Percentiles rank a stretch among this genome's conserved stretches.
Evolutionary conservation across 2,113 vertebrate genomes (phyloP).

Genomic region (Seriola dumerili): DNA sequence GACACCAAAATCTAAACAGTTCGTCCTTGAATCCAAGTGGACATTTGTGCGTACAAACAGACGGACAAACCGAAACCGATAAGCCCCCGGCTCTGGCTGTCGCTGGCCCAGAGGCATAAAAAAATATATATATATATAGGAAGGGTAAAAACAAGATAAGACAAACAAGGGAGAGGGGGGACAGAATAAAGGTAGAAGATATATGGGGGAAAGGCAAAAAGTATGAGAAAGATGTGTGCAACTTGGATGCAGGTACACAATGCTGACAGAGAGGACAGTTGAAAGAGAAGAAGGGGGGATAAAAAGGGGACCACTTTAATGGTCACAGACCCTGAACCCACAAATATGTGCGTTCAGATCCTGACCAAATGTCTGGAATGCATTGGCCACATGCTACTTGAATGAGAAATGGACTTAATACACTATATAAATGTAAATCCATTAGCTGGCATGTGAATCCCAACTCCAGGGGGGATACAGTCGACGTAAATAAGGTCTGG

Average conservation of each 20-base stretch:
- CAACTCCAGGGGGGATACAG: slow-evolving; percentile 12
- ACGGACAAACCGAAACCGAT: no score
- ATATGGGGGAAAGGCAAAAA: background rate
- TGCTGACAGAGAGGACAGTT: background rate
- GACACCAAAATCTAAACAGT: no score
- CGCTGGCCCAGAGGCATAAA: no score
- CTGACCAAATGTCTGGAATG: slow-evolving; percentile 14
- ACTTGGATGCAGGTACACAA: background rate
- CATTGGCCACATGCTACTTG: slow-evolving; percentile 4
- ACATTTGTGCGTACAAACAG: no score
- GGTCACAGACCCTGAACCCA: background rate
- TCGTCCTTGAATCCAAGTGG: no score
- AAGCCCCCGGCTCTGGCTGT: no score
- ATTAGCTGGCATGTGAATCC: slow-evolving; percentile 22
- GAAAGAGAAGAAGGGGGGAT: background rate
- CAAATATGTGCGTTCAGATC: slow-evolving; percentile 17
- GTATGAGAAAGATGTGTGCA: background rate
- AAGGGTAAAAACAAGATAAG: background rate
- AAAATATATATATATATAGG: no score
- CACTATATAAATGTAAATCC: slow-evolving; percentile 73
- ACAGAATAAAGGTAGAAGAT: background rate
- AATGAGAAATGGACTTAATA: slow-evolving; percentile 27
- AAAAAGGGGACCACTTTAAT: background rate
- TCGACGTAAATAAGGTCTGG: background rate
- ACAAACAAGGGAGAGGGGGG: background rate